Base-by-base conservation (phyloP, 2,888 invertebrate genomes). In the Drosophila neutralis region DNA sequence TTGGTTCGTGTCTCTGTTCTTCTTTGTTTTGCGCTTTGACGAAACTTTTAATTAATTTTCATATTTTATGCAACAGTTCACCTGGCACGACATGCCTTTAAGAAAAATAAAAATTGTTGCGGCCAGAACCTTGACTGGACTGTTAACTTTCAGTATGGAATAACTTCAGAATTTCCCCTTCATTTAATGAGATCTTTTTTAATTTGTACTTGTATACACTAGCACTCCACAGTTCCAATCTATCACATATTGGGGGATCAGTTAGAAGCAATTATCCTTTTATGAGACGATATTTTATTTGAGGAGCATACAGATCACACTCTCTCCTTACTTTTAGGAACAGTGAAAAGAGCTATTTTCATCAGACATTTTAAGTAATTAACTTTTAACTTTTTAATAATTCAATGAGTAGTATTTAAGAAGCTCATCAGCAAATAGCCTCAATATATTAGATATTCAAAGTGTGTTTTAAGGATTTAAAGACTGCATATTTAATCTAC, bases 41-140 rank as follows among this genome's bases (percentile, higher is more conserved):
- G 63, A 79, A 90, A 87, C 71, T 87, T 90, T 90, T 90, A 87
- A 87, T 87, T 87, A 88, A 87, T 87, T 87, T 87, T 88, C 88
- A 88, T 90, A 78, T 80, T 78, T 80, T 64, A 71, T 80, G 71
- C 71, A 59, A 56, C 31, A 76, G 42, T 38, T 80, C 64, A 76
- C 38, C 61, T 64, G 63, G 7, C 21, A 35, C 21, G 27, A 24
- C 4, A 24, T 53, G 52, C 65, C 49, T 60, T 35, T 36, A 58
- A 61, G 61, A 42, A 38, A 51, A 62, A 65, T 69, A 49, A 64
- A 40, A 48, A 53, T 60, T 31, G 58, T 49, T 56, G 54, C 10
- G 53, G 31, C 35, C 45, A 38, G n/a, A 21, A n/a, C n/a, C 36
- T 18, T 27, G 36, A 13, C 36, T 27, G 40, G 24, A 24, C 27